Evolutionary conservation across 2,888 invertebrate species (phyloP).

Genomic region (Eudemis profundana): DNA sequence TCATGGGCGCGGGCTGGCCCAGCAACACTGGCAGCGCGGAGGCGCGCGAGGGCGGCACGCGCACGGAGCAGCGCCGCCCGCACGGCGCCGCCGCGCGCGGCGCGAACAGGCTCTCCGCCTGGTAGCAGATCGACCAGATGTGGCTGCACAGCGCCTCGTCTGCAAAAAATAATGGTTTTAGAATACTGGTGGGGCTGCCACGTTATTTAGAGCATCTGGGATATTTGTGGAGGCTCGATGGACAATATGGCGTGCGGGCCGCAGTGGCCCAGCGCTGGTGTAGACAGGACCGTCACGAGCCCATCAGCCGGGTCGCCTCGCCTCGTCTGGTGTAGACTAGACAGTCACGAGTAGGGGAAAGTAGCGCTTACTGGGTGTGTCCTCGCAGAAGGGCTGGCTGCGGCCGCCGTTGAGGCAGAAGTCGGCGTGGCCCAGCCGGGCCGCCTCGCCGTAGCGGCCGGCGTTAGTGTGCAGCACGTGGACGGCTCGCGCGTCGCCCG

Average conservation of each 20-base stretch:
- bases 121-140: constrained; percentile 92
- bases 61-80: constrained; percentile 89
- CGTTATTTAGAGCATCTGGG: too few relatives aligned
- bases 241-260: too few relatives aligned
- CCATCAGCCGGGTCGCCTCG: too few relatives aligned
- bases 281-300: too few relatives aligned
- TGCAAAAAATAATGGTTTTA: constrained; percentile 55
- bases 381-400: constrained; percentile 90
- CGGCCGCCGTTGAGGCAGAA: constrained; percentile 93
- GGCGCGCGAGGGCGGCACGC: constrained; percentile 76
- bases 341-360: neutral
- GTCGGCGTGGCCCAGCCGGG: constrained; percentile 90
- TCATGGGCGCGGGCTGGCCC: constrained; percentile 90
- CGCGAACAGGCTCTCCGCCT: constrained; percentile 90
- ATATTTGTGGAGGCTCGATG: too few relatives aligned
- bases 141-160: constrained; percentile 92
- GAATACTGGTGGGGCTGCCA: too few relatives aligned
- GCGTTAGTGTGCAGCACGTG: constrained; percentile 93
- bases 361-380: constrained; percentile 86
- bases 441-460: constrained; percentile 91
- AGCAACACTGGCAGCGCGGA: constrained; percentile 86
- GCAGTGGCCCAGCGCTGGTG: too few relatives aligned
- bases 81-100: constrained; percentile 88
- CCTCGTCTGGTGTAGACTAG: too few relatives aligned
- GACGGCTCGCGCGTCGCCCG: constrained; percentile 91